Base-by-base conservation (phyloP, 2,113 vertebrate genomes). In the Leiothrix lutea region DNA sequence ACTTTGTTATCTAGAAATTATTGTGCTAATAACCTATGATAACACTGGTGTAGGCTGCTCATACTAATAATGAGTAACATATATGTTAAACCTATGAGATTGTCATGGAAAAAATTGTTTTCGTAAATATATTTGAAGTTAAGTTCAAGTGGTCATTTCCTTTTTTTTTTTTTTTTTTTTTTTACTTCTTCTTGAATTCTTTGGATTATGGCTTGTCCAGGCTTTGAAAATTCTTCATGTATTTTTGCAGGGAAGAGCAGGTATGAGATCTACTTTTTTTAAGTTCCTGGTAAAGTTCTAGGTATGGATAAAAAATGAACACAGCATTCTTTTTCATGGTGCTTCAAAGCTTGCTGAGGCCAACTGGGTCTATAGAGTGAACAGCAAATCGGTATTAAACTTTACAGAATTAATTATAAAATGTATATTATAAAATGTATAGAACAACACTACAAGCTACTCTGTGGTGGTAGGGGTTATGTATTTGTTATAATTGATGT, bases 231-330 rank as follows among this genome's bases (percentile, higher is more conserved):
- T 33, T 72, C 5, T 18, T 80, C 11, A 18, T 57, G 5, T 12
- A 54, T 77, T 87, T 93, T 82, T 12, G 5, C 12, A 20, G 51
- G 16, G 8, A 77, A 61, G 67, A 85, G 21, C 4, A 58, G 3
- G 2, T n/a, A 6, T 44, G 6, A 2, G 7, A 9, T 50, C 4
- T 33, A 50, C 9, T 8, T 28, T 29, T 31, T 8, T 3, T 3
- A 12, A 36, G 8, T 44, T 65, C 53, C 35, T 90, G 6, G 14
- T 58, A 18, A 74, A 65, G 20, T 64, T 73, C 36, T 80, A 36
- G 5, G 1, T 56, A 21, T 19, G 7, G 31, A 51, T 65, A 38
- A 56, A 77, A 88, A 88, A 6, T 1, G 0, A 47, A 13, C 28
- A 14, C 4, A 47, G 1, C 3, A 33, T 57, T 70, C 61, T 7